Evolutionary conservation across 2,113 vertebrate species (phyloP).

Genomic region (Pristiophorus japonicus): DNA sequence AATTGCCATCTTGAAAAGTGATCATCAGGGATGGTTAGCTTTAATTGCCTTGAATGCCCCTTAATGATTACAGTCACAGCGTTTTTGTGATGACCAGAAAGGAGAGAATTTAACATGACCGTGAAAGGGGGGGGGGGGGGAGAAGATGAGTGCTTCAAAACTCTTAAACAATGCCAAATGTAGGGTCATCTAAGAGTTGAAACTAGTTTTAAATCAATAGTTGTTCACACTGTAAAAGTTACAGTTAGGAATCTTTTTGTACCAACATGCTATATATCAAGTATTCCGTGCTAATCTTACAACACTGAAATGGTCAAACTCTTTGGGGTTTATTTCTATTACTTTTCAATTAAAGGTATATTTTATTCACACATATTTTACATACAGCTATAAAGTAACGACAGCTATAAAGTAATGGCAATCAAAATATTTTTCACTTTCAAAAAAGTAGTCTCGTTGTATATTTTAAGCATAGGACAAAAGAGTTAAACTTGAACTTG

Average conservation of each 20-base stretch:
- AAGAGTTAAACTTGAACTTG: conserved; percentile 28
- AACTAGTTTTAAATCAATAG: not conserved
- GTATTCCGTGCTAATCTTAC: not conserved
- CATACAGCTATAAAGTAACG: not conserved
- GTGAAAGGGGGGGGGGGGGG: not conserved
- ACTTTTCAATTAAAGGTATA: not conserved
- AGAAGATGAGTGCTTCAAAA: not conserved
- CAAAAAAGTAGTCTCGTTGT: not conserved
- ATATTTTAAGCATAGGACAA: not conserved
- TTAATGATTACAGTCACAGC: conserved; percentile 62
- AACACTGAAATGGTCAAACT: not conserved
- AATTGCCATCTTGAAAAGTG: conserved; percentile 72
- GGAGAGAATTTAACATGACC: conserved; percentile 18
- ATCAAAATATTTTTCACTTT: not conserved
- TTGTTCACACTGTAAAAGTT: not conserved
- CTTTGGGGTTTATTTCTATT: not conserved
- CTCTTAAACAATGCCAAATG: not conserved
- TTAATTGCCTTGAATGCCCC: conserved; percentile 66
- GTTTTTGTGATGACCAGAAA: conserved; percentile 48
- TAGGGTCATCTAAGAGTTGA: not conserved
- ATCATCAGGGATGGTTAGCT: conserved; percentile 62
- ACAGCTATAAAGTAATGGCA: not conserved
- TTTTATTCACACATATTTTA: not conserved
- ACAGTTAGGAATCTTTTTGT: not conserved
- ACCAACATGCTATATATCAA: not conserved